Percentiles rank a stretch among this genome's conserved stretches.
Conservation (phyloP, 2,888 invertebrate genomes). For the Phaedon cochleariae region DNA sequence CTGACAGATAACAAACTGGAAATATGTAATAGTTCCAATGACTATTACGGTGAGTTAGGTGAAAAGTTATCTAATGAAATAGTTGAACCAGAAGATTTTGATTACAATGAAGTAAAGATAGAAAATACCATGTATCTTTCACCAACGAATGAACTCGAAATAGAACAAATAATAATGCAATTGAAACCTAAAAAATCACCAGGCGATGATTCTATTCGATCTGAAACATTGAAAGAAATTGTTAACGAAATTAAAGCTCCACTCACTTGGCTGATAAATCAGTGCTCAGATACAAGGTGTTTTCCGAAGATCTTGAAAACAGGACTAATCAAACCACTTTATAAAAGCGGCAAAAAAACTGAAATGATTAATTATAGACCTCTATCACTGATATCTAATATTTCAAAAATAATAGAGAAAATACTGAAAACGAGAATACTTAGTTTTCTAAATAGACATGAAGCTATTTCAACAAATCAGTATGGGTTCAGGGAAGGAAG, state of each 20-base stretch:
- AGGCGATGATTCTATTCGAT: neutral
- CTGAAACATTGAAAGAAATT: neutral
- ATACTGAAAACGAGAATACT: too few relatives aligned
- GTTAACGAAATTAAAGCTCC: neutral
- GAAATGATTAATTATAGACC: too few relatives aligned
- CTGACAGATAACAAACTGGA: neutral
- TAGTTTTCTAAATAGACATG: too few relatives aligned
- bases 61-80: neutral
- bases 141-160: neutral
- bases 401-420: too few relatives aligned
- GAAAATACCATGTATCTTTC: neutral
- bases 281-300: neutral
- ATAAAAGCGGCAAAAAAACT: too few relatives aligned
- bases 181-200: neutral
- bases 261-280: neutral
- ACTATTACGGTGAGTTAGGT: neutral
- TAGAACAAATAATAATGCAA: neutral
- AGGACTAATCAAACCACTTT: too few relatives aligned
- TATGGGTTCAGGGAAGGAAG: too few relatives aligned
- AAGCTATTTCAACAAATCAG: too few relatives aligned
- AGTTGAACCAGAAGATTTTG: neutral
- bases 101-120: neutral
- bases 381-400: too few relatives aligned
- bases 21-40: neutral
- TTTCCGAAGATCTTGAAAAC: too few relatives aligned